Conservation (phyloP, 2,888 invertebrate genomes). For the Artemia sp. region DNA sequence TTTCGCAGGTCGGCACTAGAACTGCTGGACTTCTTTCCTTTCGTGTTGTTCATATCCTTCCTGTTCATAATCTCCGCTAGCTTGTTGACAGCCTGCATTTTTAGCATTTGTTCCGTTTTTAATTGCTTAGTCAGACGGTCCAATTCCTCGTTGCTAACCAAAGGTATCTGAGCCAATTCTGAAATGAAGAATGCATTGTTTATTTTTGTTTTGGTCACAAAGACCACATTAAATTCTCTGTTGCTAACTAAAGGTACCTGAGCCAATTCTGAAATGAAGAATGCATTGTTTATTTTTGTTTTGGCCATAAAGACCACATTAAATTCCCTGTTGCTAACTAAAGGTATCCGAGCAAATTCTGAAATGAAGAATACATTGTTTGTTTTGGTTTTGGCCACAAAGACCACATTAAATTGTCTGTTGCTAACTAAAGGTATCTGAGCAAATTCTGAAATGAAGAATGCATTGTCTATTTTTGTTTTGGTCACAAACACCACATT, state of each 20-base stretch:
- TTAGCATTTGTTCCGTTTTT: constrained; percentile 67
- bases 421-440: no score
- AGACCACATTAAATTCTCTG: constrained; percentile 44
- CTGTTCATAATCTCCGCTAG: constrained; percentile 92
- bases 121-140: constrained; percentile 63
- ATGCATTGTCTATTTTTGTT: no score
- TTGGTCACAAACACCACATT: no score
- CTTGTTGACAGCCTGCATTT: constrained; percentile 89
- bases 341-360: no score
- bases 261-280: not conserved
- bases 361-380: no score
- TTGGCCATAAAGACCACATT: no score
- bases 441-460: no score
- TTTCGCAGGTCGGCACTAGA: constrained; percentile 54
- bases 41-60: constrained; percentile 55
- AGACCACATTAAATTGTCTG: no score
- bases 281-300: no score
- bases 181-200: not conserved
- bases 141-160: constrained; percentile 54
- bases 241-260: constrained; percentile 40
- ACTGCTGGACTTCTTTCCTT: constrained; percentile 52
- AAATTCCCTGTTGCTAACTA: no score
- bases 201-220: no score
- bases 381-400: no score
- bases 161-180: constrained; percentile 29